Percentiles rank a stretch among this genome's conserved stretches.
Conservation (phyloP, 2,113 vertebrate genomes). For the Tinamus guttatus region DNA sequence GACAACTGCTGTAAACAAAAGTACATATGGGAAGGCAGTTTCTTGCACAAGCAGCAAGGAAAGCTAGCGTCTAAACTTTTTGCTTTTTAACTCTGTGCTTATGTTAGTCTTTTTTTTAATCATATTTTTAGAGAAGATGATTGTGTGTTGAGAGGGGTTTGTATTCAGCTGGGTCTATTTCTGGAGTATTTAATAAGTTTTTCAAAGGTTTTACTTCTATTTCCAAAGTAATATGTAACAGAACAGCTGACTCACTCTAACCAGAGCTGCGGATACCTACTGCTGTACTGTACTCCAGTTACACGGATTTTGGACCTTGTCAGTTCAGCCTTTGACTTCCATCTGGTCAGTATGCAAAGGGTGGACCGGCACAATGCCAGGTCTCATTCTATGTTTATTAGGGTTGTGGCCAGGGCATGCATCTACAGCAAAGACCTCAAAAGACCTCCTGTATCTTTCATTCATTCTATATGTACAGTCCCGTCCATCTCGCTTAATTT, state of each 20-base stretch:
- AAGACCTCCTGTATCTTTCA: not conserved
- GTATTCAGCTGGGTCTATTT: not conserved
- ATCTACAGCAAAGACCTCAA: not conserved
- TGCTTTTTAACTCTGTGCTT: not conserved
- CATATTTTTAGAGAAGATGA: not conserved
- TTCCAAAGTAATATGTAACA: not conserved
- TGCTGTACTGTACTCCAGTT: not conserved
- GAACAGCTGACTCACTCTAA: not conserved
- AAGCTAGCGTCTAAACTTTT: not conserved
- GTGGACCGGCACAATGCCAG: not conserved
- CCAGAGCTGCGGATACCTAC: not conserved
- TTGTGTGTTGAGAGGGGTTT: not conserved
- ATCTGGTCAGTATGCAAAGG: not conserved
- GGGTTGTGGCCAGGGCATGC: not conserved
- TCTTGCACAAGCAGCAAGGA: not conserved
- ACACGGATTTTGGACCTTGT: not conserved
- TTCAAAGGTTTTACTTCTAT: not conserved
- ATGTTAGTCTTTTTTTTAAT: not conserved
- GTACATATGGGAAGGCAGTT: accelerated
- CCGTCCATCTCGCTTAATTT: not conserved
- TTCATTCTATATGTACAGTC: not conserved
- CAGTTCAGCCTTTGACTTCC: not conserved
- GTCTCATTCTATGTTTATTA: not conserved
- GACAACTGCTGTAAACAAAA: not conserved
- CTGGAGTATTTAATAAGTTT: not conserved